Evolutionary conservation across 37 sponge, comb jelly and placozoan species (phyloP), one percentile per base, ranked within the genome.

Genomic region (Aphrocallistes beatrix): DNA sequence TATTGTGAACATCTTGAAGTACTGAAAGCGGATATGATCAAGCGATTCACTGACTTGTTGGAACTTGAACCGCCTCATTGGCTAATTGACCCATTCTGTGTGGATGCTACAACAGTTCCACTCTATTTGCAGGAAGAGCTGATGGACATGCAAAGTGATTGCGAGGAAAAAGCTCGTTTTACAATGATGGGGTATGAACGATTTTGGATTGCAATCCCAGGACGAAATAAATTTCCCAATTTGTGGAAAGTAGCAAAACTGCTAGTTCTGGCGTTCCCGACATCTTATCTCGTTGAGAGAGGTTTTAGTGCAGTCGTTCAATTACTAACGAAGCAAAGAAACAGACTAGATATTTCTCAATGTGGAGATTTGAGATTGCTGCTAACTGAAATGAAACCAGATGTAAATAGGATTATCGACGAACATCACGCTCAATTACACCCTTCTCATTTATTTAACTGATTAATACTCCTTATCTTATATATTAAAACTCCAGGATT

Each of bases 111-210:
- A 60, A n/a, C 10, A 6, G 75, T 32, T 60, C n/a, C n/a, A n/a
- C n/a, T 60, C 75, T 60, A 60, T 60, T 60, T 60, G 75, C 75
- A 60, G n/a, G n/a, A n/a, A 60, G 75, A 60, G n/a, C n/a, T n/a
- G n/a, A n/a, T n/a, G n/a, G n/a, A 60, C 75, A 32, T 60, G 21
- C 75, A 60, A 60, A 60, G 75, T 60, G 75, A 60, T 60, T 60
- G 75, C 21, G 75, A 60, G 75, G 75, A 60, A 60, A 60, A 60
- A 60, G 75, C 75, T 60, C 75, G n/a, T 60, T n/a, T 60, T 60
- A 60, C 75, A 60, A 21, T 60, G 75, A 60, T 60, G 8, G 75
- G 17, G 21, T 60, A 60, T 60, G 21, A 60, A 60, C 75, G 75
- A 60, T 60, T 60, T 60, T n/a, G n/a, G 32, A 13, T 19, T 60